phyloP scores from a whole-genome alignment of 2,888 invertebrate species.

The Hypselothyrea guttata region DNA sequence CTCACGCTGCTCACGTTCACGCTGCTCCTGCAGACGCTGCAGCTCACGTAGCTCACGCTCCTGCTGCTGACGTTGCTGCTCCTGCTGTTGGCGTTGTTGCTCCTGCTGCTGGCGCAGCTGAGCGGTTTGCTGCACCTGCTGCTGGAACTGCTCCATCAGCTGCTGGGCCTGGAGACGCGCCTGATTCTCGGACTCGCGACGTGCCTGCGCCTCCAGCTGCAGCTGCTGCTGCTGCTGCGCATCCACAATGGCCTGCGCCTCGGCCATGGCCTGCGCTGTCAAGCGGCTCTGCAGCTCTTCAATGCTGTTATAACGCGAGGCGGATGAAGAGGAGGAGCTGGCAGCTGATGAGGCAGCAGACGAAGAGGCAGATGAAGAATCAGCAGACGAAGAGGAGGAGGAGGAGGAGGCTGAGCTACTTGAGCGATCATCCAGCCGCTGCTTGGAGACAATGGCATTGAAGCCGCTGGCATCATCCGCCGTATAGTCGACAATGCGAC shows the following conservation, averaged over 20 bases:
- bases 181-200: slow-evolving; percentile 84
- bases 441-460: slow-evolving; percentile 83
- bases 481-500: slow-evolving; percentile 83
- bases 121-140: slow-evolving; percentile 77
- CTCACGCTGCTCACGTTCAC: slow-evolving; percentile 37
- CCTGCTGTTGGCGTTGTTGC: slow-evolving; percentile 59
- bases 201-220: slow-evolving; percentile 84
- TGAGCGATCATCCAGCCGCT: slow-evolving; percentile 65
- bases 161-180: slow-evolving; percentile 80
- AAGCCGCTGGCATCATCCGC: slow-evolving; percentile 83
- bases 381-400: slow-evolving; percentile 43
- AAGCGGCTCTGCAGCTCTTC: slow-evolving; percentile 75
- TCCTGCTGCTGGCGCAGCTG: slow-evolving; percentile 72
- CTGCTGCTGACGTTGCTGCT: slow-evolving; percentile 63
- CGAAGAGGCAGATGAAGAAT: slow-evolving; percentile 5
- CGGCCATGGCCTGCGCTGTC: slow-evolving; percentile 79
- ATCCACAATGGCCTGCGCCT: slow-evolving; percentile 76
- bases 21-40: slow-evolving; percentile 72
- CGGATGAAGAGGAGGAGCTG: slow-evolving; percentile 36
- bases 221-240: slow-evolving; percentile 74
- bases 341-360: slow-evolving; percentile 26
- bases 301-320: slow-evolving; percentile 75
- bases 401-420: slow-evolving; percentile 28
- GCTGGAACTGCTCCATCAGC: slow-evolving; percentile 80
- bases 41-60: slow-evolving; percentile 62